Evolutionary conservation across 2,888 invertebrate species (phyloP), one percentile per base, ranked within the genome.

Genomic region (Macroteleia sp.): DNA sequence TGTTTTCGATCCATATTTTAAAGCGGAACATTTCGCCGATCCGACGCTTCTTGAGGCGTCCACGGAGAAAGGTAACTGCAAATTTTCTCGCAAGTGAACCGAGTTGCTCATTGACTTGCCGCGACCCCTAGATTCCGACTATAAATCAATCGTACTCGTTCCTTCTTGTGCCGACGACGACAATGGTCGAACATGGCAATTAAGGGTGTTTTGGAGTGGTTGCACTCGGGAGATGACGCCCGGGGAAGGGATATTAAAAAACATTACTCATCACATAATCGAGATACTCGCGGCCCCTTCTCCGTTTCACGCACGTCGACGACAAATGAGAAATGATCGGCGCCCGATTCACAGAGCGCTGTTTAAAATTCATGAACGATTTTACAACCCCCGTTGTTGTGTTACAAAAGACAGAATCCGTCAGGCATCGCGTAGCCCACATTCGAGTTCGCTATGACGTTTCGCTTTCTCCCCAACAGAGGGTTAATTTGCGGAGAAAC

Each of bases 201-300:
- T 91, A 91, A 91, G 91, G 90, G 89, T 91, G 90, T 91, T 91
- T 91, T 91, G 85, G 89, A 91, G 90, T 91, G 86, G 87, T 82
- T 89, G 88, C 88, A 85, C 76, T 73, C 78, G 56, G 70, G 57
- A 66, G 48, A 69, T 57, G 69, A 71, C 54, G 54, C 66, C 57
- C 30, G 19, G 54, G 34, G 69, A 71, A 80, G 86, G 86, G 88
- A 86, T 90, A 91, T 91, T 91, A 91, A 90, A 91, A 91, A 91
- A 89, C 91, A 91, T 91, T 91, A 91, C 91, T 91, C 91, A 91
- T 91, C 91, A 90, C 77, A 91, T 91, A 91, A 91, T 90, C 89
- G 62, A 75, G 61, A 25, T 19, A 10, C 73, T 67, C 66, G 48
- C 73, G 36, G 20, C 77, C 8, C 52, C 42, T 59, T 44, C 42